Evolutionary conservation across 2,113 vertebrate species (phyloP), one percentile per base, ranked within the genome.

Genomic region (Ailurus styani): DNA sequence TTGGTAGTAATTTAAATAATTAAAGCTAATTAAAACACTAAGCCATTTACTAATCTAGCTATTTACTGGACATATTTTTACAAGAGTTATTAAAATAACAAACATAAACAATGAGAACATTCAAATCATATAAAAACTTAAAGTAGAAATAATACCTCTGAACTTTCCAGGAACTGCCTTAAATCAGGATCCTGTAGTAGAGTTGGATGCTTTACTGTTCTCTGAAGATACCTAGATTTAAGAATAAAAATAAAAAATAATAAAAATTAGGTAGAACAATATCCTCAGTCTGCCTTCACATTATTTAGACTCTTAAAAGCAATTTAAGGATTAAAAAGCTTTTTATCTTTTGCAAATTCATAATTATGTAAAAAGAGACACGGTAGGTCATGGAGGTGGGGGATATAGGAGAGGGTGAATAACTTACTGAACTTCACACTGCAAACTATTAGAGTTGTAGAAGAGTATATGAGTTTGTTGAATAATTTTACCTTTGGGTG

Each of bases 131-230:
- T 8, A 94, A 47, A 97, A 96, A 55, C 90, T 87, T 62, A 57
- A 98, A 95, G 23, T 40, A 89, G 64, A 77, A 98, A 92, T 34
- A 85, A 91, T 99, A 99, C 99, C 99, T 99, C 99, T 0, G 99
- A 99, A 97, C 99, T 99, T 99, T 99, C 99, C 98, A 99, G 99
- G 87, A 99, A 99, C 97, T 99, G 99, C 96, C 99, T 99, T 91
- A 99, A 99, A 94, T 99, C 99, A 29, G 99, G 99, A 98, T 99
- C 99, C 95, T 99, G 99, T 95, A 99, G 98, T 96, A 99, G 99
- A 95, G 99, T 99, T 50, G 99, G 99, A 97, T 99, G 99, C 84
- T 99, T 99, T 85, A 99, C 99, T 37, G 99, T 99, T 97, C 99
- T 99, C 95, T 99, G 99, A 98, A 99, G 99, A 98, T 99, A 99